Base-by-base conservation (phyloP, 2,888 invertebrate genomes). In the Merodon equestris region DNA sequence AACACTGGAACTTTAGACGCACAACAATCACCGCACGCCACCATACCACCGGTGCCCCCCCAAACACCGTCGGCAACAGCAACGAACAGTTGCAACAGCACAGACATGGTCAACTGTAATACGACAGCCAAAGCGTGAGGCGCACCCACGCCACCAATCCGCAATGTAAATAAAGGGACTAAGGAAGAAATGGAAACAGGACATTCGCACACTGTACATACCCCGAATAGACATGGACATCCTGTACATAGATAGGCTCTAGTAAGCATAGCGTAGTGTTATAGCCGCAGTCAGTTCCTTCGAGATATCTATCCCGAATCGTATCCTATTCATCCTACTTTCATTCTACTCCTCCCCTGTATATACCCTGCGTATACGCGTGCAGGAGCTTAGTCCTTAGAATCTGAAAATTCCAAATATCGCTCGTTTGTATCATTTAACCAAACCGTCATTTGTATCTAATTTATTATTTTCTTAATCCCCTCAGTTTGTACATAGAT, bases 1-100 rank as follows among this genome's bases (percentile, higher is more conserved):
- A 87, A 87, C 64, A 60, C 79, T 44, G 51, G 63, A 51, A 19
- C 57, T 15, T 13, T 48, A 1, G 68, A 56, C 56, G 38, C 53
- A 1, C 19, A 42, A 38, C 15, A 18, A 13, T 63, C 63, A 27
- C 40, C 56, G 84, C 84, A 82, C 83, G 60, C 81, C 83, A 82
- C 77, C 82, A 84, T 70, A 54, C 83, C 86, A 34, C 85, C 86
- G n/a, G n/a, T n/a, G 12, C 84, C 84, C 57, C 83, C 86, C 51
- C 83, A 86, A 12, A 86, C 84, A 47, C 72, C 86, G 79, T 81
- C 81, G 17, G 82, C 83, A n/a, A 74, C 82, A 14, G 15, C 47
- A 64, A 56, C 70, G 68, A 61, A 68, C 40, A 42, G 56, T 42
- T 84, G 48, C 45, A 42, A 51, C 79, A 73, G 82, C 82, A 19